Base-by-base conservation (phyloP, 35 echinoderm and acorn worm species). In the Apostichopus parvimensis region DNA sequence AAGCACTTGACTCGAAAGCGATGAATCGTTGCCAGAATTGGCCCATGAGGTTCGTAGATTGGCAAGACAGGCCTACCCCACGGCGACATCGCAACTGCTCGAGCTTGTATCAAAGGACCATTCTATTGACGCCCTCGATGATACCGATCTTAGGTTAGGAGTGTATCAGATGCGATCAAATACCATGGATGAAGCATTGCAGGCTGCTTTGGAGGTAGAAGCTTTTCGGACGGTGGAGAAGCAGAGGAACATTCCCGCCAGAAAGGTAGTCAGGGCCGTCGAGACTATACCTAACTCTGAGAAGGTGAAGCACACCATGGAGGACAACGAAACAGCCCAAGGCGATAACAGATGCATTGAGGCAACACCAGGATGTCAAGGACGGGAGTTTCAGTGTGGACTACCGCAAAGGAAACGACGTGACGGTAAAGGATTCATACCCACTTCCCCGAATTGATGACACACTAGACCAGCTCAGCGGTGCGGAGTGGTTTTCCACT, bases 101-200 rank as follows among this genome's bases (percentile, higher is more conserved):
- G 24, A 54, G n/a, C 7, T 73, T 7, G 53, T 92, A 34, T 26
- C 79, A 9, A 83, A 73, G 34, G 80, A 92, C 54, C 45, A 83
- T 52, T 85, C 86, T n/a, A 73, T 84, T 26, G 91, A 92, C 15
- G 91, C 91, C 9, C 26, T 85, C 5, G 79, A 82, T 23, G 91
- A 92, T 34, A 12, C 25, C 9, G 79, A 82, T 82, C 23, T 90
- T 20, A 45, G 87, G 71, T 56, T 90, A 13, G 64, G n/a, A 34
- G 94, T 91, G 1, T 95, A 89, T 60, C 94, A 95, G 65, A 79
- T 54, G 22, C 73, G 68, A 75, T 82, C 89, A 14, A 25, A n/a
- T 54, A 87, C 58, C 9, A 53, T 87, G n/a, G 66, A 92, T 57
- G 91, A 92, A 6, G 64, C 71, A 7, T 52, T 92, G 61, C 6